Evolutionary conservation across 2,113 vertebrate genomes (phyloP).

Genomic region (Ciconia boyciana): DNA sequence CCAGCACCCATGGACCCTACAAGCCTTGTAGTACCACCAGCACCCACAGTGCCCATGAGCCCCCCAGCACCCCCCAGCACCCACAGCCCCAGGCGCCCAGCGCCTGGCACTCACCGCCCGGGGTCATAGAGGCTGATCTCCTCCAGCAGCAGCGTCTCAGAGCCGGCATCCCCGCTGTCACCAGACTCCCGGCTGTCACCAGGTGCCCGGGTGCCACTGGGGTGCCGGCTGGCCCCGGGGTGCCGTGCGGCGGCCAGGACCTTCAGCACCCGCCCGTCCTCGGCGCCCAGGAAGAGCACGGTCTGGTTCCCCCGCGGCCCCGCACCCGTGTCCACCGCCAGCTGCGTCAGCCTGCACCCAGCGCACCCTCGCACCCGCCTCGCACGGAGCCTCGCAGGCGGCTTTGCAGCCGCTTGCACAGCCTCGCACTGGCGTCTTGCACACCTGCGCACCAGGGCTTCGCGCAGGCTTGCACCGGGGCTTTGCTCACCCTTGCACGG

Average conservation of each 20-base stretch:
- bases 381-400: background rate
- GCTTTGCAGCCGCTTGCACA: background rate
- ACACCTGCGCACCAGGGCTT: background rate
- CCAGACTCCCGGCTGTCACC: background rate
- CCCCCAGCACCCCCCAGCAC: background rate
- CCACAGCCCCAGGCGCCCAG: background rate
- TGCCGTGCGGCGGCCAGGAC: slow-evolving; percentile 66
- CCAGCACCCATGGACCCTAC: background rate
- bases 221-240: background rate
- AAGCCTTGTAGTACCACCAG: background rate
- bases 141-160: slow-evolving; percentile 81
- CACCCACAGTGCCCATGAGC: too few species aligned
- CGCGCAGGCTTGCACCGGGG: background rate
- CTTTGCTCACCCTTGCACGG: background rate
- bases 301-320: slow-evolving; percentile 83
- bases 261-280: slow-evolving; percentile 88
- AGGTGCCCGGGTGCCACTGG: accelerated
- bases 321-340: slow-evolving; percentile 83
- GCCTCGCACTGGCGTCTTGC: accelerated
- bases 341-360: slow-evolving; percentile 85
- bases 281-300: slow-evolving; percentile 88
- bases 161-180: slow-evolving; percentile 58
- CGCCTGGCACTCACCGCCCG: slow-evolving; percentile 68
- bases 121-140: slow-evolving; percentile 89
- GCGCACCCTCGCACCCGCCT: background rate